Base-by-base conservation (phyloP, 2,797 vertebrate genomes). In the Pseudotriccus pelzelni region DNA sequence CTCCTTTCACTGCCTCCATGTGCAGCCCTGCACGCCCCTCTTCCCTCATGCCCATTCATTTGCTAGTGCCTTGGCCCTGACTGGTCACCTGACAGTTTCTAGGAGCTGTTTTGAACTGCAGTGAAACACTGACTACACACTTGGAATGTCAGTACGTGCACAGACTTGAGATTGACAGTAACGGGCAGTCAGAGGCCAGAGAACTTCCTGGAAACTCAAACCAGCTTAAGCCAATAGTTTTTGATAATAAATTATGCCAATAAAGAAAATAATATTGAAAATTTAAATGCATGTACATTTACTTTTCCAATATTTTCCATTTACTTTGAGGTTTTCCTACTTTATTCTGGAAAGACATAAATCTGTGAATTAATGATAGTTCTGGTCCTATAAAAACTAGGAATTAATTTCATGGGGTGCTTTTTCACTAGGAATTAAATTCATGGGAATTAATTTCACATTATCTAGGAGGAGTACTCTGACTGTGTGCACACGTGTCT, bases 401-500 rank as follows among this genome's bases (percentile, higher is more conserved):
- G 15, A 77, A 68, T n/a, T 76, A 49, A 28, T 6, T 25, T 36
- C 30, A 16, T 36, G 10, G 18, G 15, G 20, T 43, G 21, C 12
- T 39, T 39, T 39, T 39, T 39, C 37, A 50, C 6, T 41, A 53
- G 15, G 15, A 77, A 68, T n/a, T 76, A 49, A 28, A 6, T 25
- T 36, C 30, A 16, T 36, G 10, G 18, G 13, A 17, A 39, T 39
- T 39, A 39, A 39, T 39, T 39, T 43, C 19, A 21, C 23, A 47
- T 36, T 73, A 20, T 20, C 55, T 56, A 46, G 56, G 34, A 1
- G 0, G 17, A 36, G 27, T 8, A n/a, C 28, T 66, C 62, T 64
- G 30, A 47, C 2, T 21, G 28, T 55, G 22, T 49, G 28, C 23
- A 49, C 14, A 8, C 0, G 0, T 56, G 14, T n/a, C 43, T 27